Evolutionary conservation across 2,113 vertebrate species (phyloP).

Genomic region (Phyllostomus hastatus): DNA sequence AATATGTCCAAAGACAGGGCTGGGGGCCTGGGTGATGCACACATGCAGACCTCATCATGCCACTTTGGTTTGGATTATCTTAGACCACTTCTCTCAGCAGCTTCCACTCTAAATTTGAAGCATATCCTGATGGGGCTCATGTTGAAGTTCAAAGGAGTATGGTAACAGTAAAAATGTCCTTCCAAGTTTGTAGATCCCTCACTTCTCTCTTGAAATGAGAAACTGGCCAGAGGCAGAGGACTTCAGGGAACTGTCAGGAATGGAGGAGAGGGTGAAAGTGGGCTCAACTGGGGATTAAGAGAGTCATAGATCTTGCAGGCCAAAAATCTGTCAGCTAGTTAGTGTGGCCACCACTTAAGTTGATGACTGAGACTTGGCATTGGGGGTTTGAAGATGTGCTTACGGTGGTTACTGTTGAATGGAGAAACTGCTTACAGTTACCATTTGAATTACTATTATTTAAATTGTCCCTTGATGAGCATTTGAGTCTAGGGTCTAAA

Average conservation of each 20-base stretch:
- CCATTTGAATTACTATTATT: neutral
- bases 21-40: neutral
- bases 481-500: neutral
- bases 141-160: constrained; percentile 47
- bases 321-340: neutral
- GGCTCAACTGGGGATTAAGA: neutral
- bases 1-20: neutral
- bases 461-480: neutral
- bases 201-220: constrained; percentile 20
- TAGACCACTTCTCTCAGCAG: neutral
- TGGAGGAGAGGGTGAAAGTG: neutral
- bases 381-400: neutral
- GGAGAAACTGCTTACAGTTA: neutral
- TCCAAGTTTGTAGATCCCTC: neutral
- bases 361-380: neutral
- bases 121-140: neutral
- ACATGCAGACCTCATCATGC: neutral
- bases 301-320: neutral
- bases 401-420: neutral
- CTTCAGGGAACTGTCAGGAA: neutral
- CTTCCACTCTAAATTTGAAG: constrained; percentile 33
- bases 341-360: neutral
- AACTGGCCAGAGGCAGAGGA: neutral
- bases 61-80: constrained; percentile 5
- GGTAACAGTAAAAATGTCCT: constrained; percentile 45